Evolutionary conservation across 2,113 vertebrate species (phyloP).

Genomic region (Cinclus cinclus): DNA sequence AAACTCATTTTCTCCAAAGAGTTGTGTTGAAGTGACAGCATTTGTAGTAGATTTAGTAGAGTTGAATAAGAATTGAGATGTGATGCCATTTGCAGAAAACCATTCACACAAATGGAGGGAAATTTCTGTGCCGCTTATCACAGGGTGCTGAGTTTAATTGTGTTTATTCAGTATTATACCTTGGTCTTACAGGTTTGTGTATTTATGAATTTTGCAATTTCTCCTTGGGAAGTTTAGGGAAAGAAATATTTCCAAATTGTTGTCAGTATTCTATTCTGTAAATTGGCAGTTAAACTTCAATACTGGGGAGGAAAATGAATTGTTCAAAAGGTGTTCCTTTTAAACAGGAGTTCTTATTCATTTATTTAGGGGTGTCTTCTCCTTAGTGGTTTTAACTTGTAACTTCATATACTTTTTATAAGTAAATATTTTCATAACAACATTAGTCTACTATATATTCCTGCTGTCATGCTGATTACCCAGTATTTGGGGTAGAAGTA

Average conservation of each 20-base stretch:
- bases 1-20: background rate
- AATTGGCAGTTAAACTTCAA: background rate
- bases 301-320: background rate
- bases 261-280: background rate
- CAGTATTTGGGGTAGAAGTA: background rate
- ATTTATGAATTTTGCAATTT: background rate
- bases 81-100: background rate
- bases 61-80: background rate
- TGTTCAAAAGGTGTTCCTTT: background rate
- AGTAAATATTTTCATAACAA: background rate
- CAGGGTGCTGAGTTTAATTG: background rate
- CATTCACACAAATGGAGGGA: background rate
- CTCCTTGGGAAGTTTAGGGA: background rate
- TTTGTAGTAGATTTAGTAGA: background rate
- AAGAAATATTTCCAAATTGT: background rate
- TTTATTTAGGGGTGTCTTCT: background rate
- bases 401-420: background rate
- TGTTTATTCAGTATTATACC: background rate
- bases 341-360: background rate
- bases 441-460: background rate
- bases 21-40: background rate
- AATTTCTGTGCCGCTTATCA: fast-evolving
- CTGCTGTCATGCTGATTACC: background rate
- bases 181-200: background rate
- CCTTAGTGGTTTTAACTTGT: background rate